Percentiles rank a stretch among this genome's conserved stretches.
Conservation (phyloP, 2,888 invertebrate species). For the Lasioglossum morio region DNA sequence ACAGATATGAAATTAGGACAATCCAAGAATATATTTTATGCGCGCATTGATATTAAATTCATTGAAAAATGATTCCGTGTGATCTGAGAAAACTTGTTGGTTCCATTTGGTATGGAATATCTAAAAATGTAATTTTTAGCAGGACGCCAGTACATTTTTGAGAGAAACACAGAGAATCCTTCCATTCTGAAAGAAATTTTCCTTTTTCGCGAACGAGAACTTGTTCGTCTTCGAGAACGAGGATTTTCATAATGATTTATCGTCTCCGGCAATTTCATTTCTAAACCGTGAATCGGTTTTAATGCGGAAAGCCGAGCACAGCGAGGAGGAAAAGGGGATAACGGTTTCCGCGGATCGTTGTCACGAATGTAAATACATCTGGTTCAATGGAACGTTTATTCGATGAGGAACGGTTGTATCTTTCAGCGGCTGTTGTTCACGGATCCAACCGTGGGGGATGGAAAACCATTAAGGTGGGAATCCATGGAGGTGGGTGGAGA, state of each 20-base stretch:
- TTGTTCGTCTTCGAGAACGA: not conserved
- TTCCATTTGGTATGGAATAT: too few species aligned
- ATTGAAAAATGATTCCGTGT: too few species aligned
- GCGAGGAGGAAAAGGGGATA: not conserved
- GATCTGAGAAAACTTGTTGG: too few species aligned
- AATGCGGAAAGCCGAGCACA: not conserved
- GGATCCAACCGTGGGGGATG: not conserved
- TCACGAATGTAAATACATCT: constrained; percentile 1
- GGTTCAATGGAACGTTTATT: not conserved
- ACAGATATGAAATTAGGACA: not conserved
- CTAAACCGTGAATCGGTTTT: not conserved
- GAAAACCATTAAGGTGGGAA: not conserved
- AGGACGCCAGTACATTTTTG: not conserved
- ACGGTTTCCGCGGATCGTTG: not conserved
- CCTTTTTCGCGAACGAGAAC: too few species aligned
- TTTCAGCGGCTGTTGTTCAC: not conserved
- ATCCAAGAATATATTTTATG: not conserved
- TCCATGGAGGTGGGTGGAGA: not conserved
- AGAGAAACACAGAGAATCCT: not conserved
- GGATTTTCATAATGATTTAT: not conserved
- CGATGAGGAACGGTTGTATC: not conserved
- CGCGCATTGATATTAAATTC: too few species aligned
- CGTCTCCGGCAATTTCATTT: not conserved
- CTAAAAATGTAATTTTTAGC: too few species aligned
- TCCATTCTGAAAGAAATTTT: not conserved